A percentile compares a stretch with the other conserved stretches of the same genome.
These are phyloP conservation scores for Oryzias javanicus DNA, from an alignment of 2,113 vertebrate species.

Conservation along the genomic window DNA sequence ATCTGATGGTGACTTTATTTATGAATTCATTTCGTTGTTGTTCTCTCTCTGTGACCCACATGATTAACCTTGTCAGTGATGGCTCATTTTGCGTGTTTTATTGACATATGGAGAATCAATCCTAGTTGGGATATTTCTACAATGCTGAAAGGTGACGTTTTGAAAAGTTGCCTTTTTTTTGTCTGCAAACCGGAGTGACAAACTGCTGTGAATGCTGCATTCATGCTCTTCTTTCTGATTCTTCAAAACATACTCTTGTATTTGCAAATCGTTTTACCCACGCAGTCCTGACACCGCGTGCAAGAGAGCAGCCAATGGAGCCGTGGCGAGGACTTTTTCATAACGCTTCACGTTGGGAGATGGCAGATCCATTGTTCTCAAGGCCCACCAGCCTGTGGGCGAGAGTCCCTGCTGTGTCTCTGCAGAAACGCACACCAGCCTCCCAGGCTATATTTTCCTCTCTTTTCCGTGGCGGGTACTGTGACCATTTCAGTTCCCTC, in stretches of 20 bases:
- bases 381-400: slow-evolving; percentile 63
- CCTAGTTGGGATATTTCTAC: slow-evolving; percentile 14
- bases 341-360: slow-evolving; percentile 63
- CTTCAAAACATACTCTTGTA: slow-evolving; percentile 50
- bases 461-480: slow-evolving; percentile 51
- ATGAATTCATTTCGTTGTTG: slow-evolving; percentile 9
- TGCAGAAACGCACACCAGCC: slow-evolving; percentile 54
- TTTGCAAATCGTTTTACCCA: slow-evolving; percentile 57
- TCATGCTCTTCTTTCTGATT: slow-evolving; percentile 27
- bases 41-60: slow-evolving; percentile 50
- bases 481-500: slow-evolving; percentile 43
- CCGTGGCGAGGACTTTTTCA: slow-evolving; percentile 62
- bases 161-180: not conserved
- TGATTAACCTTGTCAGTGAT: slow-evolving; percentile 41
- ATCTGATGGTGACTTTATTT: slow-evolving; percentile 46
- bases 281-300: slow-evolving; percentile 54
- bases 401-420: slow-evolving; percentile 61
- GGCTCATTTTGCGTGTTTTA: slow-evolving; percentile 19
- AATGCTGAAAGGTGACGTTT: slow-evolving; percentile 2
- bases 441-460: slow-evolving; percentile 54
- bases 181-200: no score
- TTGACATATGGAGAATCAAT: slow-evolving; percentile 32
- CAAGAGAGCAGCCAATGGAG: slow-evolving; percentile 60
- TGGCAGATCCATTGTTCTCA: slow-evolving; percentile 70
- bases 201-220: slow-evolving; percentile 5